Conservation (phyloP, 2,888 invertebrate genomes). For the Slavum lentiscoides region DNA sequence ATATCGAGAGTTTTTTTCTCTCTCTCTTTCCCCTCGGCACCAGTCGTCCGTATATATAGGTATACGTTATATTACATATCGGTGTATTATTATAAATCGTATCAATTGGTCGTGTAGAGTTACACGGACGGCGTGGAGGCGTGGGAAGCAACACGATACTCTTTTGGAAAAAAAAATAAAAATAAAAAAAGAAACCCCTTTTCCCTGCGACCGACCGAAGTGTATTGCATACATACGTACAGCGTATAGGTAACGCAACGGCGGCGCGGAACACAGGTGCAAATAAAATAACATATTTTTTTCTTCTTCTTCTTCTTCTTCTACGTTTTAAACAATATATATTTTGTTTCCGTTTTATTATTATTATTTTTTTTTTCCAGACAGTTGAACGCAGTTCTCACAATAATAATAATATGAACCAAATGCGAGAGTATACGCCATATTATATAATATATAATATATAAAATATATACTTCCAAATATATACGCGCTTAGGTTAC, state of each 20-base stretch:
- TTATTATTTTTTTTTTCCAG: conserved; percentile 35
- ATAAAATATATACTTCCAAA: no score
- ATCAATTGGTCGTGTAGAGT: conserved; percentile 53
- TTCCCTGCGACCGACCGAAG: conserved; percentile 27
- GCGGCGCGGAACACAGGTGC: conserved; percentile 39
- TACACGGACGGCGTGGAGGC: conserved; percentile 43
- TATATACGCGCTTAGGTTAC: no score
- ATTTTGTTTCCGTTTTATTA: conserved; percentile 51
- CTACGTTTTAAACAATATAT: conserved; percentile 43
- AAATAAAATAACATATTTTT: conserved; percentile 50
- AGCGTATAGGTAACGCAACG: conserved; percentile 19
- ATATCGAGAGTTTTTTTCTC: conserved; percentile 41
- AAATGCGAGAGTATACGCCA: neutral
- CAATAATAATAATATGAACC: conserved; percentile 47
- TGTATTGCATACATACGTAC: neutral
- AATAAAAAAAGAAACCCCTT: conserved; percentile 35
- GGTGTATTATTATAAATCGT: neutral
- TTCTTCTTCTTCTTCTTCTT: neutral
- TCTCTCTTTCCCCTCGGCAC: neutral
- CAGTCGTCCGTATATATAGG: neutral
- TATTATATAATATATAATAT: neutral
- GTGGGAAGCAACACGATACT: conserved; percentile 54
- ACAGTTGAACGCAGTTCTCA: conserved; percentile 53
- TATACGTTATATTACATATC: no score
- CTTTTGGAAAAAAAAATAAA: conserved; percentile 27